Conservation (phyloP, 2,113 vertebrate species). For the Tilapia sparmanii region DNA sequence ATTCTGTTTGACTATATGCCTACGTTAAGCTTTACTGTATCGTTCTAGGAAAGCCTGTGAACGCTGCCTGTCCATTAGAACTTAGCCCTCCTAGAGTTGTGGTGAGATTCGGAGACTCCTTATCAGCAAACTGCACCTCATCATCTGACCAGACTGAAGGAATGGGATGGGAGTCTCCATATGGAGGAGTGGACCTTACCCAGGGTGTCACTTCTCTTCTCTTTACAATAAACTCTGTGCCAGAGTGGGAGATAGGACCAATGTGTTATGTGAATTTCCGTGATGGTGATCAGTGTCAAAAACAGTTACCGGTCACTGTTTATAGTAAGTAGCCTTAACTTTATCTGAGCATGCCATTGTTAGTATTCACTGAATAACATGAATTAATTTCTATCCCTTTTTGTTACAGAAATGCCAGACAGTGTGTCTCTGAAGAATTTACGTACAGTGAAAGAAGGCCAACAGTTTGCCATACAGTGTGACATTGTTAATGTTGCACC, state of each 20-base stretch:
- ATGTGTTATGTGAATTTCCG: not conserved
- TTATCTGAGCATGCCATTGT: not conserved
- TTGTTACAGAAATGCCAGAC: constrained; percentile 43
- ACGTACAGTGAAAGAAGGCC: not conserved
- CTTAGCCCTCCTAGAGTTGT: not conserved
- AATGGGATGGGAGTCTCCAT: constrained; percentile 47
- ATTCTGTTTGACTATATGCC: too few relatives aligned
- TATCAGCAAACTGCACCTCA: not conserved
- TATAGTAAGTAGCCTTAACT: constrained; percentile 52
- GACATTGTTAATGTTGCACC: constrained; percentile 27
- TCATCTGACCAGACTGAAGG: fast-evolving
- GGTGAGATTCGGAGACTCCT: not conserved
- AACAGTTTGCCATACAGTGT: not conserved
- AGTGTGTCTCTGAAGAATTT: constrained; percentile 1
- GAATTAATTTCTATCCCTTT: not conserved
- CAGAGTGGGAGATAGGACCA: fast-evolving
- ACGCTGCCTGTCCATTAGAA: not conserved
- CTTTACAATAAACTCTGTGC: not conserved
- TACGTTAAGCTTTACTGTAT: too few relatives aligned
- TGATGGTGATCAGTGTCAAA: fast-evolving
- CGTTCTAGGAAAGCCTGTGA: not conserved
- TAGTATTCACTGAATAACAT: not conserved
- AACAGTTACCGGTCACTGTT: not conserved
- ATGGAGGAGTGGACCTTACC: fast-evolving
- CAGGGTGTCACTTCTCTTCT: fast-evolving